Evolutionary conservation across 2,888 invertebrate species (phyloP).

Genomic region (Emmelina monodactyla): DNA sequence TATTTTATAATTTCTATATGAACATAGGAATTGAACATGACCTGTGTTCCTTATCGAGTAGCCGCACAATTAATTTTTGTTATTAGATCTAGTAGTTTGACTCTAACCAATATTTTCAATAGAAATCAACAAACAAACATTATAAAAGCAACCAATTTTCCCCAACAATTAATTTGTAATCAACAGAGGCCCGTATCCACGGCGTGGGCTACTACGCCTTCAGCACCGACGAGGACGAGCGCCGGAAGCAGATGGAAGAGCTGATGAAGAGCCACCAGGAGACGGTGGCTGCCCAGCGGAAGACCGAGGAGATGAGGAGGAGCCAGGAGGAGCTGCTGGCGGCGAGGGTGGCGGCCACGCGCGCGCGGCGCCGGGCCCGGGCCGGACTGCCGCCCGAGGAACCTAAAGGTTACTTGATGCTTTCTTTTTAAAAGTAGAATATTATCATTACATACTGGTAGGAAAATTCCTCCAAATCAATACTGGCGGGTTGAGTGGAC

Average conservation of each 20-base stretch:
- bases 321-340: constrained; percentile 73
- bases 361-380: constrained; percentile 74
- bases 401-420: constrained; percentile 55
- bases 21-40: no score
- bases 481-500: no score
- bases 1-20: no score
- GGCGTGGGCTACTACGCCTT: constrained; percentile 94
- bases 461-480: no score
- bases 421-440: no score
- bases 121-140: no score
- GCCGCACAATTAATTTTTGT: no score
- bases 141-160: no score
- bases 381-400: constrained; percentile 76
- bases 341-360: constrained; percentile 75
- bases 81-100: no score
- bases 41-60: no score
- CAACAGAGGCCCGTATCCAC: constrained; percentile 85
- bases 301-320: constrained; percentile 67
- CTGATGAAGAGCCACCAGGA: constrained; percentile 74
- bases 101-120: no score
- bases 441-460: no score
- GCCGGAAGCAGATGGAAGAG: constrained; percentile 82
- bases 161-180: neutral
- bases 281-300: constrained; percentile 73
- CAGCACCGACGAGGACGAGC: constrained; percentile 82